Base-by-base conservation (phyloP, 2,113 vertebrate species). In the Dryoscopus gambensis region DNA sequence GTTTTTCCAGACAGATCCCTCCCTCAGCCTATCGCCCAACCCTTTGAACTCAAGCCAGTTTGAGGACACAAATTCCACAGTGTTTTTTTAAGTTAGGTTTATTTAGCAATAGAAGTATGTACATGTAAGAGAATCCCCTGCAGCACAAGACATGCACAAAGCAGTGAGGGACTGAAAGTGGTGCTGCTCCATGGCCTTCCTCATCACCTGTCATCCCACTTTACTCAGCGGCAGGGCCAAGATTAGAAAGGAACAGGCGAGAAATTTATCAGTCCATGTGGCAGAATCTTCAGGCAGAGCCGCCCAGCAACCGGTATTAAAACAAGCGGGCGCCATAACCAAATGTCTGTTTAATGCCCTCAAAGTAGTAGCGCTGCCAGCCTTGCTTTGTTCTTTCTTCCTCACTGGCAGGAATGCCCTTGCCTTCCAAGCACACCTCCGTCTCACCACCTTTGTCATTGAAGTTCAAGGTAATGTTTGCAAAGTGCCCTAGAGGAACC, bases 311-410 rank as follows among this genome's bases (percentile, higher is more conserved):
- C 83, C 5, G 1, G 69, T 85, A 94, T 98, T 98, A 99, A 97
- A 98, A 98, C 85, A 99, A 98, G 78, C 98, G 98, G 27, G 99
- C 98, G 0, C 99, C 99, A 15, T 98, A 99, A 90, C 99, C 99
- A 94, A 99, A 99, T 20, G 99, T 99, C 98, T 99, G 99, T 98
- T 99, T 99, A 95, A 99, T 99, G 97, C 99, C 98, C 92, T 99
- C 98, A 5, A 99, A 99, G 96, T 99, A 99, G 93, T 99, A 99
- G 89, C 98, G 98, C 94, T 97, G 98, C 99, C 99, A 99, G 80
- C 99, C 99, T 97, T 99, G 98, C 93, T 98, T 98, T 77, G 99
- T 99, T 93, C 98, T 95, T 87, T 99, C 99, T 84, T 99, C 99
- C 97, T 99, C 98, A 0, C 96, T 98, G 30, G 97, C 97, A 37